Evolutionary conservation across 1,140 invertebrate genomes (phyloP).

Genomic region (Himalopsyche phryganea): DNA sequence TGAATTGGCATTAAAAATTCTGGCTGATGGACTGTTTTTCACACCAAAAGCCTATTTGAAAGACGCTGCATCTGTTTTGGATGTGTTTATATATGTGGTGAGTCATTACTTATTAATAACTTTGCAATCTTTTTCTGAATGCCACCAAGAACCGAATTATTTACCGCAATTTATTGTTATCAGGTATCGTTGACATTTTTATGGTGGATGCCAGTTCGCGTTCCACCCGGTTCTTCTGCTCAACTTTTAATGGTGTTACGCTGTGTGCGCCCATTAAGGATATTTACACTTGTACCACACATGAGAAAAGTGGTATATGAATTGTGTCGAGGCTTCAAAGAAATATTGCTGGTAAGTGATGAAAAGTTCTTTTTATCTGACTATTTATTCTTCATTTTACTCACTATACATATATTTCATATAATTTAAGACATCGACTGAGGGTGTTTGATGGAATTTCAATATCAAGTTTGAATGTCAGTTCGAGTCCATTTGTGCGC

Average conservation of each 20-base stretch:
- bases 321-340: conserved; percentile 97
- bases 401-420: too few relatives aligned
- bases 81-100: conserved; percentile 97
- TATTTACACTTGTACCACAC: conserved; percentile 97
- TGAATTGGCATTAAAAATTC: conserved; percentile 91
- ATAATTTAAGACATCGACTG: too few relatives aligned
- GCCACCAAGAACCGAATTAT: too few relatives aligned
- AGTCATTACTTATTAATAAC: conserved; percentile 40
- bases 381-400: too few relatives aligned
- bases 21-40: conserved; percentile 97
- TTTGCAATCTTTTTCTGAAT: too few relatives aligned
- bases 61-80: conserved; percentile 93
- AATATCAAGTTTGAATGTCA: too few relatives aligned
- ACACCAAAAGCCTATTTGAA: conserved; percentile 98
- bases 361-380: too few relatives aligned
- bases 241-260: conserved; percentile 95
- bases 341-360: conserved; percentile 85
- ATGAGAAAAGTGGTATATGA: conserved; percentile 99
- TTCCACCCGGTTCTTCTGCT: conserved; percentile 87
- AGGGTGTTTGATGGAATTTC: too few relatives aligned
- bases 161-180: conserved; percentile 26
- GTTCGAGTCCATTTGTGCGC: too few relatives aligned
- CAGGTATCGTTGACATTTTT: conserved; percentile 91
- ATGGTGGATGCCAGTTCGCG: conserved; percentile 91
- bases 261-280: conserved; percentile 91